These are phyloP conservation scores for Noctua comes DNA, from an alignment of 2,888 invertebrate species.

Conservation along the genomic window DNA sequence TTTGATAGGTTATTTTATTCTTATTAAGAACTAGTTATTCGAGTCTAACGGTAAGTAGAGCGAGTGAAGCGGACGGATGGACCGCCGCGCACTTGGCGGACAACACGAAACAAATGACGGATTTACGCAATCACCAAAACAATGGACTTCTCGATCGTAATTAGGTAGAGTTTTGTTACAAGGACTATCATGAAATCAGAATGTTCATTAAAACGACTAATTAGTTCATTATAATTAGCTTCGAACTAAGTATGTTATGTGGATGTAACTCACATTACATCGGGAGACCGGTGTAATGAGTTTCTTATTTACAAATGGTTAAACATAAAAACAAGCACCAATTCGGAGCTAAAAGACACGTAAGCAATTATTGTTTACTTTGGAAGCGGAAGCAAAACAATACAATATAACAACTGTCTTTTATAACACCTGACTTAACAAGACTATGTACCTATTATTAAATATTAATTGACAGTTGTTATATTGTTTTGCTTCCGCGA, in stretches of 20 bases:
- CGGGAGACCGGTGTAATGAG: slow-evolving; percentile 25
- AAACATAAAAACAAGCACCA: slow-evolving; percentile 26
- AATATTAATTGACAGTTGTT: not conserved
- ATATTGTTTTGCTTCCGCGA: no score
- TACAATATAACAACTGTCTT: slow-evolving; percentile 18
- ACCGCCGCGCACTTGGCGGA: slow-evolving; percentile 39
- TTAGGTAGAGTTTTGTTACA: slow-evolving; percentile 64
- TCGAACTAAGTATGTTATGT: slow-evolving; percentile 22
- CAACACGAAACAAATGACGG: slow-evolving; percentile 72
- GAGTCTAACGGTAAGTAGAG: slow-evolving; percentile 63
- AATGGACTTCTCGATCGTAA: slow-evolving; percentile 71
- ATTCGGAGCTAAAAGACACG: slow-evolving; percentile 16
- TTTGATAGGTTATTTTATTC: slow-evolving; percentile 13
- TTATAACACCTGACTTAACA: slow-evolving; percentile 54
- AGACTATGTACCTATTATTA: not conserved
- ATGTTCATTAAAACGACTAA: slow-evolving; percentile 61
- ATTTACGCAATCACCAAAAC: slow-evolving; percentile 72
- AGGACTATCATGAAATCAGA: slow-evolving; percentile 67
- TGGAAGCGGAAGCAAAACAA: slow-evolving; percentile 52
- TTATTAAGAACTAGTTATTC: slow-evolving; percentile 53
- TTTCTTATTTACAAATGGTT: slow-evolving; percentile 21
- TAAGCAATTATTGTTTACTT: slow-evolving; percentile 39
- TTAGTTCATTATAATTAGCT: slow-evolving; percentile 40
- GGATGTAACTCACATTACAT: slow-evolving; percentile 19
- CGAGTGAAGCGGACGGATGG: slow-evolving; percentile 65